These are phyloP conservation scores for Mormyrops attenuatus DNA, from an alignment of 2,797 vertebrate species.

Conservation along the genomic window DNA sequence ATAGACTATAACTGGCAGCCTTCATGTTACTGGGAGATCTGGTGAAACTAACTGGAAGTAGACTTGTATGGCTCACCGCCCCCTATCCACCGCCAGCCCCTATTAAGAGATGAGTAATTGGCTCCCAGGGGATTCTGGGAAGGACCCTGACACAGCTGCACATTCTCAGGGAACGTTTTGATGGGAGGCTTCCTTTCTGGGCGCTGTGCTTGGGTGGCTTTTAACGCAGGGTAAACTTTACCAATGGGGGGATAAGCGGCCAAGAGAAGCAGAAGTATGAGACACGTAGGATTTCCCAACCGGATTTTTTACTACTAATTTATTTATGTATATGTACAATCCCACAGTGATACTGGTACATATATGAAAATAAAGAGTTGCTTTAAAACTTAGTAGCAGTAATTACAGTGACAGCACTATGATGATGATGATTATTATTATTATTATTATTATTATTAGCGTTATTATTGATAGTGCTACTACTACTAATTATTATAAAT, in stretches of 20 bases:
- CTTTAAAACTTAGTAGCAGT: not conserved
- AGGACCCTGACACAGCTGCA: conserved; percentile 47
- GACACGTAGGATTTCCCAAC: not conserved
- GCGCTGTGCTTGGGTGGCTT: not conserved
- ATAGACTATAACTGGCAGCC: not conserved
- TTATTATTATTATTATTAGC: not conserved
- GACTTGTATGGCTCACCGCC: not conserved
- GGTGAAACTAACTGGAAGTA: not conserved
- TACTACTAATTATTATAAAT: not conserved
- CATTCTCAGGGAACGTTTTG: conserved; percentile 43
- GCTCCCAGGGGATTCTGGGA: conserved; percentile 43
- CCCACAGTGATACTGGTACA: not conserved
- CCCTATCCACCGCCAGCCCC: conserved; percentile 19
- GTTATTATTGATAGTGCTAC: not conserved
- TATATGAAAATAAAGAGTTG: not conserved
- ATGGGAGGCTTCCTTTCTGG: conserved; percentile 40
- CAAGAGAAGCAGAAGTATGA: not conserved
- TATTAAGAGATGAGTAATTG: conserved; percentile 39
- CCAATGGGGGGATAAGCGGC: not conserved
- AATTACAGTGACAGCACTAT: not conserved
- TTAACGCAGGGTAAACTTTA: conserved; percentile 5
- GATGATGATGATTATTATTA: not conserved
- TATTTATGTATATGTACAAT: not conserved
- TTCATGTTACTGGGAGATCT: not conserved
- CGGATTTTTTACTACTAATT: not conserved